Evolutionary conservation across 2,888 invertebrate genomes (phyloP), one percentile per base, ranked within the genome.

Genomic region (Sarcophaga caerulescens): DNA sequence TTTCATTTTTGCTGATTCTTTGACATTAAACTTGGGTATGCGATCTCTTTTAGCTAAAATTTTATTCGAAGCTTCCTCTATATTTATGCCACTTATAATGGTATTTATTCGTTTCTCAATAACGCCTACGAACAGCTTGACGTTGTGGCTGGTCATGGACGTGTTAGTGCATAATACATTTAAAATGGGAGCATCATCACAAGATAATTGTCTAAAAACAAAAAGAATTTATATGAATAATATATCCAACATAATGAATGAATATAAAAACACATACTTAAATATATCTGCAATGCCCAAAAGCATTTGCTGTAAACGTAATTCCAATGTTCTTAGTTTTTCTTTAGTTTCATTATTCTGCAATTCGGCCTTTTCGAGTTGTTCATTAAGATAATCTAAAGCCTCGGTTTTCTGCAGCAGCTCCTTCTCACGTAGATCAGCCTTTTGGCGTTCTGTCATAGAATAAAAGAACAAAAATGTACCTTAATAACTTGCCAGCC

Each of bases 81-180:
- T 89, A 85, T 92, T 92, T 6, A 92, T 89, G 10, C 90, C 90
- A 74, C 89, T 91, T 0, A 92, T 91, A 52, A 93, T 90, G 10
- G 90, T 84, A 88, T 93, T 92, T 3, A 93, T 95, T 81, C 95
- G 95, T 90, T 96, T 95, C 90, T 98, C 97, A 87, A 98, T 95
- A 63, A 97, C 95, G 88, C 96, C 96, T 89, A 98, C 94, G 91
- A 97, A 97, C 17, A 97, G 94, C 83, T 96, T 95, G 1, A 96
- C 96, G 93, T 98, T 98, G 89, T 95, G 95, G 75, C 94, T 94
- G 80, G 95, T 96, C 62, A 97, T 95, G 23, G 95, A 95, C n/a
- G 96, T 94, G 79, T 96, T 95, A 25, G 95, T 94, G 66, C 97
- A 96, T 5, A 97, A 92, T 14, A 97, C 94, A 89, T 95, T 95